Evolutionary conservation across 2,113 vertebrate genomes (phyloP).

Genomic region (Cavia aperea): DNA sequence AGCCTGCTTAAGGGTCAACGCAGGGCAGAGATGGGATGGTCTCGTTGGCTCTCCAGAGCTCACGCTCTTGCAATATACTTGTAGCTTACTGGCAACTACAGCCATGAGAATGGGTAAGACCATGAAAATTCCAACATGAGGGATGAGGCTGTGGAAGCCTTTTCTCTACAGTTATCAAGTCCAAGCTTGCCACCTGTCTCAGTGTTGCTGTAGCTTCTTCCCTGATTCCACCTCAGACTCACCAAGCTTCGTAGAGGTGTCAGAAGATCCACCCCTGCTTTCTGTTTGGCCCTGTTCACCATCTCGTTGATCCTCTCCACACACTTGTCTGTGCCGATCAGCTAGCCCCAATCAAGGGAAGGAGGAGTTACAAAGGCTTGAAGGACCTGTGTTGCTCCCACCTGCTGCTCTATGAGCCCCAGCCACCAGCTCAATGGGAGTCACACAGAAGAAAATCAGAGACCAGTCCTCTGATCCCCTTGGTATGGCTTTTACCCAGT

Average conservation of each 20-base stretch:
- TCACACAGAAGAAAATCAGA: not conserved
- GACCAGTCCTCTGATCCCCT: not conserved
- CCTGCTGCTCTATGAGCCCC: not conserved
- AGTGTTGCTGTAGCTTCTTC: not conserved
- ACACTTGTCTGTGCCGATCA: conserved; percentile 86
- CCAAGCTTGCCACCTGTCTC: not conserved
- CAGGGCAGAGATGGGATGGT: not conserved
- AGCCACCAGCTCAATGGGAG: conserved; percentile 4
- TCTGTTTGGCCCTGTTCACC: conserved; percentile 85
- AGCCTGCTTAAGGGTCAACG: not conserved
- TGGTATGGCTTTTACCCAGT: conserved; percentile 79
- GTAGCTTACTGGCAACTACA: not conserved
- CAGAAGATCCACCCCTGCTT: conserved; percentile 79
- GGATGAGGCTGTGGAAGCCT: not conserved
- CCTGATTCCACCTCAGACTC: conserved; percentile 58
- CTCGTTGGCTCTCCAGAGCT: not conserved
- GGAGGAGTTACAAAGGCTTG: conserved; percentile 8
- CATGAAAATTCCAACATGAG: not conserved
- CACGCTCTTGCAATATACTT: not conserved
- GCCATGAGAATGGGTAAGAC: not conserved
- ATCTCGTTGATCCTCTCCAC: conserved; percentile 85
- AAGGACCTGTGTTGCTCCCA: not conserved
- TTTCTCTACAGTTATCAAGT: not conserved
- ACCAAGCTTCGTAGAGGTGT: conserved; percentile 84
- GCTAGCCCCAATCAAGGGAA: conserved; percentile 69